Evolutionary conservation across 2,888 invertebrate genomes (phyloP), one percentile per base, ranked within the genome.

Genomic region (Rambutsinella grinnellia): DNA sequence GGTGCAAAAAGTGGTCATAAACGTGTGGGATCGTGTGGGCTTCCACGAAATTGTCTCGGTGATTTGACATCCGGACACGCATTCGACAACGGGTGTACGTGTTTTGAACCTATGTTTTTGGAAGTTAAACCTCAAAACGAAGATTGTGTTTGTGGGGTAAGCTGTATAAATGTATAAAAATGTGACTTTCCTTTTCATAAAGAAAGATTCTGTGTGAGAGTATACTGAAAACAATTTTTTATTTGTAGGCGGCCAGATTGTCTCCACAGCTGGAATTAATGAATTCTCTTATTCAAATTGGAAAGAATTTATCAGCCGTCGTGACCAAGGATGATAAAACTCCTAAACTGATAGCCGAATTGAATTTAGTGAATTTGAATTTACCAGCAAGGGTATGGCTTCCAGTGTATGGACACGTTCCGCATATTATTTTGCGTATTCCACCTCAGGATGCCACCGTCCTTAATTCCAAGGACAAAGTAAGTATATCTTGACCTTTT

Each of bases 381-480:
- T 27, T 99, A 78, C 99, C 99, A 15, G 98, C 99, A 13, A 89
- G 97, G 75, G 99, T 99, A 78, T 99, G 99, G 98, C 90, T 99
- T 84, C 99, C 99, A 15, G 90, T 99, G 57, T 93, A 96, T 87
- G 93, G 93, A 83, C 85, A 86, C 65, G 89, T 90, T 84, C 93
- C 95, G 62, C 99, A 99, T 88, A 94, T 96, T 86, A 93, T 99
- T 84, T 93, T 99, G 60, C 90, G 99, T 87, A 96, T 99, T 88
- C 98, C 99, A 53, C 96, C 96, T 76, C 96, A 96, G 85, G 96
- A 96, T 81, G 97, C 97, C 78, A 98, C 98, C 63, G 98, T 99
- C 67, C 92, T 99, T 81, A 99, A 99, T 88, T 98, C 98, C 83
- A 99, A 99, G 89, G 97, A 97, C 87, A 97, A 96, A 91, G 93